Base-by-base conservation (phyloP, 2,888 invertebrate genomes). In the Emmelina monodactyla region DNA sequence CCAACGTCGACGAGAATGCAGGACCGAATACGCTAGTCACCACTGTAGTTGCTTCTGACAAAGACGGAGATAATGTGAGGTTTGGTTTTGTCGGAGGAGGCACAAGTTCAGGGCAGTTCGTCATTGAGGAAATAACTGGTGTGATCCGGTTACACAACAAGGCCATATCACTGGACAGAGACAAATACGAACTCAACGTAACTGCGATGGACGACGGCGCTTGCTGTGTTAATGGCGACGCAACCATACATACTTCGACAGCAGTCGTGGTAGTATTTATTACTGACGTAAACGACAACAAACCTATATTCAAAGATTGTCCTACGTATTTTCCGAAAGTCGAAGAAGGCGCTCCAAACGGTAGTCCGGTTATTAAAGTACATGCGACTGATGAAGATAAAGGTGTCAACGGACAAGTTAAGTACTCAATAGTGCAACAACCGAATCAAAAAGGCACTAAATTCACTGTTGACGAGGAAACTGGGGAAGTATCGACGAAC, bases 201-300 rank as follows among this genome's bases (percentile, higher is more conserved):
- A 96, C 97, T 0, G 98, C 98, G 2, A 87, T 93, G 81, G 99
- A 99, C 61, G 98, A 99, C 62, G 98, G 98, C 0, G 91, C 94
- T 1, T 99, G 98, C 62, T 99, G 98, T 62, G 90, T 89, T 10
- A 91, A 93, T 45, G 94, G 93, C 2, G 91, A 91, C 48, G 83
- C 87, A 2, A 92, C 91, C 0, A 91, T 93, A 47, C 94, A 96
- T 59, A 94, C 95, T 0, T 94, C 93, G 32, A 94, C 95, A 0
- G 96, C 96, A 5, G 93, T 94, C 1, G 95, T 97, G 0, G 94
- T 96, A 1, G 96, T 97, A 0, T 96, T 96, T 63, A 95, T 97
- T 42, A 96, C 96, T 1, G 97, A 97, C 55, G 95, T 97, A 13
- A 97, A 97, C 62, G 97, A 96, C 58, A 94, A 97, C 64, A 97